These are phyloP conservation scores for Gymnocephalus cernua DNA, from an alignment of 2,113 vertebrate species.

Conservation along the genomic window DNA sequence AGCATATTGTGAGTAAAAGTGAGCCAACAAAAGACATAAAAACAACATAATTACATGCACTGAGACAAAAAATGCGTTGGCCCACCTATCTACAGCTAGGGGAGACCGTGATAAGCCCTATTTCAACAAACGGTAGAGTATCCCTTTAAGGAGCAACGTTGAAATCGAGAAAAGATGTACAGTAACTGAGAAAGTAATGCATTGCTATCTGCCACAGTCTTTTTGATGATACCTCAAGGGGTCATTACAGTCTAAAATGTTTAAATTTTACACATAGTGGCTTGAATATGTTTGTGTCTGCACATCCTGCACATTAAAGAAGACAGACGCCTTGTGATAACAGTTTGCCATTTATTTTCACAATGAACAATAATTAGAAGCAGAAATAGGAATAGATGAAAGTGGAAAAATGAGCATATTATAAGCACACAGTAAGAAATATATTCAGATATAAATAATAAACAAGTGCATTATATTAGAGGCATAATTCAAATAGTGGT, in stretches of 20 bases:
- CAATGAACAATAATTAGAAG: constrained; percentile 7
- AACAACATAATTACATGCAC: too few species aligned
- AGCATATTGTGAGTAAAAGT: too few species aligned
- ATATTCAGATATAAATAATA: constrained; percentile 27
- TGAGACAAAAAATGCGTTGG: too few species aligned
- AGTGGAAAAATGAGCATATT: neutral
- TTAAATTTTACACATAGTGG: neutral
- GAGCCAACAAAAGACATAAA: too few species aligned
- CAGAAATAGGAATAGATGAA: neutral
- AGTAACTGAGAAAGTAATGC: neutral
- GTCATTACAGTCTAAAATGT: neutral
- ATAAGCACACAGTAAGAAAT: constrained; percentile 10
- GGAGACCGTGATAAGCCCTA: too few species aligned
- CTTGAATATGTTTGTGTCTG: neutral
- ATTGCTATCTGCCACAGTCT: neutral
- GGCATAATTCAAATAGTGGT: constrained; percentile 2
- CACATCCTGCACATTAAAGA: neutral
- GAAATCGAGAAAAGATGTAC: neutral
- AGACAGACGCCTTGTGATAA: neutral
- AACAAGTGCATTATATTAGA: neutral
- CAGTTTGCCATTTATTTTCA: constrained; percentile 24
- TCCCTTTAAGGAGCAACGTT: neutral
- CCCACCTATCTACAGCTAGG: too few species aligned
- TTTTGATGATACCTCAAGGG: neutral
- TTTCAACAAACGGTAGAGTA: too few species aligned